These are phyloP conservation scores for Zosterops japonicus DNA, from an alignment of 2,113 vertebrate genomes.

Conservation along the genomic window DNA sequence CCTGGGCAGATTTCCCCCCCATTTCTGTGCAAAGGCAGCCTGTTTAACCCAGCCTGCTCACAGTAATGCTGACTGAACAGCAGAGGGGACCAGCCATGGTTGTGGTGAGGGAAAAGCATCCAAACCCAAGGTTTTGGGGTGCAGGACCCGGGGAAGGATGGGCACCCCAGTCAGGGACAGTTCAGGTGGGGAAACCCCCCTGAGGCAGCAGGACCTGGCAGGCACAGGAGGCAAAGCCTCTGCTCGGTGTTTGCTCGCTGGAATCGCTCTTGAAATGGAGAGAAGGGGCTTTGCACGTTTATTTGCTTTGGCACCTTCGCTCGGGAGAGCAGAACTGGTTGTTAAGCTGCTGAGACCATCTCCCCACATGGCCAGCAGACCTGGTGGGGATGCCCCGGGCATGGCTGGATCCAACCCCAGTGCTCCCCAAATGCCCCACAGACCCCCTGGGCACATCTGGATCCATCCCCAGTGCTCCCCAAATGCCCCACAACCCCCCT, in stretches of 20 bases:
- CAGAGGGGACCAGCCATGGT: background rate
- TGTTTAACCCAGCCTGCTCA: rapidly evolving
- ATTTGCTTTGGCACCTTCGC: background rate
- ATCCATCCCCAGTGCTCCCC: background rate
- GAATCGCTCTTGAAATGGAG: background rate
- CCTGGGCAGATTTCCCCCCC: background rate
- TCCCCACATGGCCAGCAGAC: background rate
- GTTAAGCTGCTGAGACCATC: background rate
- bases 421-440: background rate
- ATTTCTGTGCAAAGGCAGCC: background rate
- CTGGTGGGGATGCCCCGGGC: background rate
- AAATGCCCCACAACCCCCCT: background rate
- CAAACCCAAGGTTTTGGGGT: background rate
- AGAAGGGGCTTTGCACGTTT: background rate
- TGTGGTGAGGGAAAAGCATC: background rate
- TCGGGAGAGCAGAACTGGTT: background rate
- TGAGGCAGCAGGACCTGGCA: background rate
- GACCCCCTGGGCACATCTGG: background rate
- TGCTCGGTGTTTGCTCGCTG: rapidly evolving
- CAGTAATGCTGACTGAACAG: background rate
- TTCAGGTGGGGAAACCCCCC: background rate
- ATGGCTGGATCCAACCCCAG: background rate
- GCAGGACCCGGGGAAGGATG: rapidly evolving
- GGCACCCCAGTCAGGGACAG: background rate
- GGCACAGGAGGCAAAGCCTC: background rate